A percentile compares a stretch with the other conserved stretches of the same genome.
phyloP scores from a whole-genome alignment of 2,113 vertebrate species.

The Passer domesticus region DNA sequence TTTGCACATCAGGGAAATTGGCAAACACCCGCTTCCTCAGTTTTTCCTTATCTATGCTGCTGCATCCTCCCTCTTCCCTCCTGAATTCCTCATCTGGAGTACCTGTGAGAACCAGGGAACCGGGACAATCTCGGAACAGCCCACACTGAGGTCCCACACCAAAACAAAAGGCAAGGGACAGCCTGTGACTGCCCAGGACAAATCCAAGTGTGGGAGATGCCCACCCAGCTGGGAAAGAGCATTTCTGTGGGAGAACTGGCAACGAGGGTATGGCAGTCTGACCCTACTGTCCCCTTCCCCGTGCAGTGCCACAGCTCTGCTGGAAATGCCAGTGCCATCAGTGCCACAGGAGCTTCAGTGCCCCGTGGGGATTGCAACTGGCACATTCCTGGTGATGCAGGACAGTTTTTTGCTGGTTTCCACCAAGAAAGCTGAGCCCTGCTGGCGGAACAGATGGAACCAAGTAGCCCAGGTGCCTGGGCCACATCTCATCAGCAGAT shows the following conservation, averaged over 20 bases:
- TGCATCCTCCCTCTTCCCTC: neutral
- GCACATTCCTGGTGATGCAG: conserved; percentile 27
- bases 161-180: neutral
- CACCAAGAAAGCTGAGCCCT: neutral
- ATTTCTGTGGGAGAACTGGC: fast-evolving
- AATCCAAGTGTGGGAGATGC: neutral
- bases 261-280: fast-evolving
- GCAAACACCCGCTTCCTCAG: neutral
- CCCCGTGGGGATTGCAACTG: neutral
- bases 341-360: fast-evolving
- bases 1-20: neutral
- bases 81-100: neutral
- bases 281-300: neutral
- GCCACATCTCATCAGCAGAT: neutral
- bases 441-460: neutral
- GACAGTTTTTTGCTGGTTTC: neutral
- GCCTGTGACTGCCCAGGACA: neutral
- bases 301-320: neutral
- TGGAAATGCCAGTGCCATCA: neutral
- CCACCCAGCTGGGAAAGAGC: neutral
- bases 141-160: neutral
- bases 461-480: neutral
- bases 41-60: neutral
- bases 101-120: neutral
- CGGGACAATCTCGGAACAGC: fast-evolving